Percentiles rank a stretch among this genome's conserved stretches.
These are phyloP conservation scores for Dolichopus griseipennis DNA, from an alignment of 2,888 invertebrate genomes.

Conservation along the genomic window DNA sequence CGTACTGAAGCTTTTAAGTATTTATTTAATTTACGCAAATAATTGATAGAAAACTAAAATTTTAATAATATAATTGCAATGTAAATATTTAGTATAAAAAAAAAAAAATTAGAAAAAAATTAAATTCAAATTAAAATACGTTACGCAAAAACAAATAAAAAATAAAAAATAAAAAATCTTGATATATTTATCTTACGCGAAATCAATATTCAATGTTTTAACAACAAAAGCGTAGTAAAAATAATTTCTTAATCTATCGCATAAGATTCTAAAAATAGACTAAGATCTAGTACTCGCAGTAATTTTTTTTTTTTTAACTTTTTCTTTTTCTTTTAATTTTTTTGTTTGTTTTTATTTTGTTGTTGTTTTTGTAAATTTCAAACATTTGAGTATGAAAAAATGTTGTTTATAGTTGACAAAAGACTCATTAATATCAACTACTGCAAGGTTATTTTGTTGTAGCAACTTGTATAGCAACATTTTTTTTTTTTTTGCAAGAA, in stretches of 20 bases:
- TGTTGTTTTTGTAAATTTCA: not conserved
- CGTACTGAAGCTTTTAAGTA: no score
- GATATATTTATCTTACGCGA: not conserved
- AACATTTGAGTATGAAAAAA: not conserved
- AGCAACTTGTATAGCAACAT: not conserved
- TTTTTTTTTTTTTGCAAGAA: not conserved
- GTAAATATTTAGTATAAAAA: not conserved
- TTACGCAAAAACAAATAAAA: not conserved
- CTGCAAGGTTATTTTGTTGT: not conserved
- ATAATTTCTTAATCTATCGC: slow-evolving; percentile 6
- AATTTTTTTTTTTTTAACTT: not conserved
- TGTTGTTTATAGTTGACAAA: slow-evolving; percentile 3
- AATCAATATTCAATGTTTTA: not conserved
- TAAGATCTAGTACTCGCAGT: not conserved
- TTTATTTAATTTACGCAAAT: no score
- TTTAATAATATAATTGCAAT: not conserved
- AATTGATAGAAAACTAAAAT: not conserved
- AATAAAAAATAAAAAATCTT: not conserved
- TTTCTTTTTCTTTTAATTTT: not conserved
- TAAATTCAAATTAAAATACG: not conserved
- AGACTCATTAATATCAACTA: not conserved
- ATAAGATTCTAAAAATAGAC: slow-evolving; percentile 3
- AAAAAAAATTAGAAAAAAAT: not conserved
- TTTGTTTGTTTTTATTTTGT: not conserved
- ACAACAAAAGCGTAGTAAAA: slow-evolving; percentile 3